phyloP scores from a whole-genome alignment of 2,888 invertebrate genomes.

The Dynastes tityus region DNA sequence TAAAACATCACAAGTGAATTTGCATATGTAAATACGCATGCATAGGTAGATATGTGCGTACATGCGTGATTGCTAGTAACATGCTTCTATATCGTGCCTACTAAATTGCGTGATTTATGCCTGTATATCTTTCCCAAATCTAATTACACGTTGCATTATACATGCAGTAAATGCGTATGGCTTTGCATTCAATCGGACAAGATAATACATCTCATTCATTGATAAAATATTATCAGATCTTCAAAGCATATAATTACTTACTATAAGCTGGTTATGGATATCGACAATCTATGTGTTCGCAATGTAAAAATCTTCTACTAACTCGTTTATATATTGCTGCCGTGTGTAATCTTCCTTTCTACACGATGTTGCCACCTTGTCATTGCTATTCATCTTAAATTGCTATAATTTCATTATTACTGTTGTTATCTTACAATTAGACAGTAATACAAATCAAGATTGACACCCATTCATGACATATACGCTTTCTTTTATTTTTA shows the following conservation, averaged over 20 bases:
- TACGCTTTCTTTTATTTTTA: too few relatives aligned
- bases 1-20: constrained; percentile 1
- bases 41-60: not conserved
- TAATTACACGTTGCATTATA: constrained; percentile 22
- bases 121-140: constrained; percentile 20
- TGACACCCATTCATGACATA: not conserved
- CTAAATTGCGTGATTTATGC: constrained; percentile 28
- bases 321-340: too few relatives aligned
- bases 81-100: constrained; percentile 1
- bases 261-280: not conserved
- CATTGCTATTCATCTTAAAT: too few relatives aligned
- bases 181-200: not conserved
- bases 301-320: not conserved
- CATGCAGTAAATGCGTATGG: constrained; percentile 8
- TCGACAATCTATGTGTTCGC: not conserved
- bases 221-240: constrained; percentile 11
- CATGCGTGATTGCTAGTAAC: not conserved
- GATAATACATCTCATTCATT: constrained; percentile 15
- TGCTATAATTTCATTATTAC: too few relatives aligned
- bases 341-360: too few relatives aligned
- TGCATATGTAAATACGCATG: not conserved
- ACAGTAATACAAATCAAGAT: not conserved
- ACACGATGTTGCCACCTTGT: too few relatives aligned
- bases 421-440: too few relatives aligned
- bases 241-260: constrained; percentile 12